Conservation (phyloP, 1,140 invertebrate species). For the Papilio polyxenes region DNA sequence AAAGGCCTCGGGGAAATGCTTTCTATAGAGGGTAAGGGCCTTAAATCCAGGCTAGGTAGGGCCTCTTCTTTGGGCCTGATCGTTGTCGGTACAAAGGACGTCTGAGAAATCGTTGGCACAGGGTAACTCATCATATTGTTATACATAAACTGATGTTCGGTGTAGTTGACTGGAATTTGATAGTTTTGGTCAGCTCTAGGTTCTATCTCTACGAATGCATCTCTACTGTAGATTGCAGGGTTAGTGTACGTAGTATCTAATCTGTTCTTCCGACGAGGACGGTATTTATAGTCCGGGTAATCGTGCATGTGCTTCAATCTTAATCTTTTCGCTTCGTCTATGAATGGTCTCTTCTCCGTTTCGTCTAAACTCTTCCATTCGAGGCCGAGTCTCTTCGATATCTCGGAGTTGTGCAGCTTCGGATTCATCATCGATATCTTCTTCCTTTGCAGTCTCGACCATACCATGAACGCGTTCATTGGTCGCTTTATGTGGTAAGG, state of each 20-base stretch:
- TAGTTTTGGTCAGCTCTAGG: constrained; percentile 59
- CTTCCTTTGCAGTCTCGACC: constrained; percentile 85
- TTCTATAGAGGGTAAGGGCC: constrained; percentile 74
- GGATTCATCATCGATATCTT: constrained; percentile 91
- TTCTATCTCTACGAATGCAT: constrained; percentile 66
- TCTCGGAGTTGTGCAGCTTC: constrained; percentile 90
- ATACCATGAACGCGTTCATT: constrained; percentile 88
- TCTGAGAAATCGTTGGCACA: constrained; percentile 69
- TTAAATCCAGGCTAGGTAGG: constrained; percentile 61
- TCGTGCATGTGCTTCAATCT: constrained; percentile 88
- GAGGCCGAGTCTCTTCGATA: constrained; percentile 85
- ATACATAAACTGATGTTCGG: constrained; percentile 69
- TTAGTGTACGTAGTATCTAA: constrained; percentile 60
- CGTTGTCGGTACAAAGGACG: constrained; percentile 61
- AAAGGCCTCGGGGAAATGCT: constrained; percentile 75
- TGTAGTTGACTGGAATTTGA: constrained; percentile 63
- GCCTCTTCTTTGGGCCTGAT: constrained; percentile 67
- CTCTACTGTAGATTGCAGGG: constrained; percentile 59
- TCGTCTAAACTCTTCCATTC: constrained; percentile 87
- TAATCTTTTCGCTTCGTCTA: constrained; percentile 89
- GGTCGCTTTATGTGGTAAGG: constrained; percentile 84
- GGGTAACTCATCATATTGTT: constrained; percentile 74
- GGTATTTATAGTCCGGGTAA: constrained; percentile 88
- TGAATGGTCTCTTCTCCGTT: constrained; percentile 88
- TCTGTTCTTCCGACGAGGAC: constrained; percentile 86